These are phyloP conservation scores for Etheostoma perlongum DNA, from an alignment of 2,797 vertebrate genomes.

Conservation along the genomic window DNA sequence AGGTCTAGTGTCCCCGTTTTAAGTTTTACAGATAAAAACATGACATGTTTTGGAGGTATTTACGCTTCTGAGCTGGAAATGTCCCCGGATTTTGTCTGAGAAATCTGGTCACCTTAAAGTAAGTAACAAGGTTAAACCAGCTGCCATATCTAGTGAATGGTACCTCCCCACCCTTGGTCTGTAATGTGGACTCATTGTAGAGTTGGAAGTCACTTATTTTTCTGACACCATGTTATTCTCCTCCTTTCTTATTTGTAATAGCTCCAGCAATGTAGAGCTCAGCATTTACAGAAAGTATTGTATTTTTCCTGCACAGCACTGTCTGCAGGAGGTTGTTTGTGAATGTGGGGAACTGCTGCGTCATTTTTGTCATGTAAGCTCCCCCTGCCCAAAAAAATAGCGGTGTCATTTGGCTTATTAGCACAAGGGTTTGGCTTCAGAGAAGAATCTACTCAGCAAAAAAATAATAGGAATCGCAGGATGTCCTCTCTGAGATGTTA, in stretches of 20 bases:
- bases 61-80: no score
- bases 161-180: background rate
- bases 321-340: conserved; percentile 56
- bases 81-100: no score
- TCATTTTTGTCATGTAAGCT: conserved; percentile 49
- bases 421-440: conserved; percentile 42
- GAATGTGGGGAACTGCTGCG: conserved; percentile 54
- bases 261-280: conserved; percentile 52
- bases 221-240: conserved; percentile 57
- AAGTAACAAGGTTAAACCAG: background rate
- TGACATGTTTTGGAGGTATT: no score
- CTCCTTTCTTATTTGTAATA: conserved; percentile 43
- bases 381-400: conserved; percentile 24
- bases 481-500: conserved; percentile 51
- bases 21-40: no score
- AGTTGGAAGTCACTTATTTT: conserved; percentile 31
- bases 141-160: background rate
- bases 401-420: conserved; percentile 67
- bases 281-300: conserved; percentile 51
- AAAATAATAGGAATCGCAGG: conserved; percentile 60
- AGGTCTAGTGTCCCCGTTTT: no score
- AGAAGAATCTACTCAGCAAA: conserved; percentile 54
- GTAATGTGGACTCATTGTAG: conserved; percentile 32
- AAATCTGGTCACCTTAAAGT: no score
- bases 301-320: conserved; percentile 29